Percentiles rank a stretch among this genome's conserved stretches.
Evolutionary conservation across 2,797 vertebrate genomes (phyloP).

Genomic region (Acanthiza pusilla): DNA sequence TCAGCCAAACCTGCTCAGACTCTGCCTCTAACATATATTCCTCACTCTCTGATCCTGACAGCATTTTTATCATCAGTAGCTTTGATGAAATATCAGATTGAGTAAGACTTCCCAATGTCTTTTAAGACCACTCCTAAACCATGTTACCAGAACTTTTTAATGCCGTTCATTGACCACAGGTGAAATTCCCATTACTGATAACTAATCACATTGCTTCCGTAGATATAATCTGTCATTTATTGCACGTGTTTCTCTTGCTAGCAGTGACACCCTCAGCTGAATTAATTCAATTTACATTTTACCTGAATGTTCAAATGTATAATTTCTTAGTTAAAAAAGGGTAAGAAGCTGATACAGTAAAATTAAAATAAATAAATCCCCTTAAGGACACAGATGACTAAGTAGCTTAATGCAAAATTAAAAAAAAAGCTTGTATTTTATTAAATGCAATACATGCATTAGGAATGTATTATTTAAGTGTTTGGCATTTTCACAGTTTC

Average conservation of each 20-base stretch:
- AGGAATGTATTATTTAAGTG: not conserved
- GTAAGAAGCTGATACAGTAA: not conserved
- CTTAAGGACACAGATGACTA: not conserved
- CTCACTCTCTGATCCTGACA: not conserved
- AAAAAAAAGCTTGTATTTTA: not conserved
- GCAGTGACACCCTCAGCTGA: not conserved
- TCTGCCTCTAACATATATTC: not conserved
- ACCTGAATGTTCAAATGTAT: not conserved
- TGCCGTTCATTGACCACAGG: not conserved
- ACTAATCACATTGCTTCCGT: not conserved
- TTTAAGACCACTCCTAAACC: not conserved
- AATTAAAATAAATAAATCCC: not conserved
- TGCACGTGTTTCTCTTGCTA: not conserved
- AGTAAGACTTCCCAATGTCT: not conserved
- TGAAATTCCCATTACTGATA: not conserved
- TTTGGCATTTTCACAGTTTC: conserved; percentile 36
- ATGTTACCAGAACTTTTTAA: not conserved
- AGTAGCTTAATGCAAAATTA: not conserved
- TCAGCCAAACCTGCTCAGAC: not conserved
- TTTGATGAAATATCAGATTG: not conserved
- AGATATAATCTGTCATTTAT: not conserved
- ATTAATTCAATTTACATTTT: not conserved
- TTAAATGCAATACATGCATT: not conserved
- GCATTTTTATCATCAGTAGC: not conserved
- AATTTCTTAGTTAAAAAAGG: not conserved